Base-by-base conservation (phyloP, 2,888 invertebrate species). In the Aphodius granarius region DNA sequence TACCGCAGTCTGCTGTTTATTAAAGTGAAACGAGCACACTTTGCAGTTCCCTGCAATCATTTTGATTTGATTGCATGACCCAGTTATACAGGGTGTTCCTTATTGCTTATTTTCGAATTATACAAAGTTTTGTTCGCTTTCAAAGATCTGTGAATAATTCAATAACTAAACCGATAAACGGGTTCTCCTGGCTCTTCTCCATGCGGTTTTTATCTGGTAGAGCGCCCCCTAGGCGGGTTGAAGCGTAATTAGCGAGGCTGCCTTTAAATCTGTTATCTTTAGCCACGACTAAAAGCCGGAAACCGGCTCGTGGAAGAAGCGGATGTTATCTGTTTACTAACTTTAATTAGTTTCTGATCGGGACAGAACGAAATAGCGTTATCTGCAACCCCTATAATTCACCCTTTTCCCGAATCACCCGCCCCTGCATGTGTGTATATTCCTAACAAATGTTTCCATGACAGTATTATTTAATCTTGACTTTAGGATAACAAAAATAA, bases 341-440 rank as follows among this genome's bases (percentile, higher is more conserved):
- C 66, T 66, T 66, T 66, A 66, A 66, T 66, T 66, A 66, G 66
- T 66, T 66, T 19, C 20, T n/a, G 66, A 66, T 66, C 66, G 66
- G 66, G 15, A 19, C 15, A 66, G 66, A 66, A n/a, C 20, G 66
- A 19, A 66, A 20, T 20, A 66, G 19, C 21, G 18, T 66, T 43
- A 43, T 43, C 43, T 43, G 13, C 43, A 43, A 43, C 43, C 43
- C 43, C 13, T 43, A 43, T 43, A 43, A 43, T 43, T 43, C 43
- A 43, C 43, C 43, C 43, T 43, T 13, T 13, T 0, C 1, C 43
- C 43, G 43, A 43, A 43, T 3, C n/a, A n/a, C n/a, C n/a, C n/a
- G n/a, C n/a, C n/a, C n/a, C n/a, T n/a, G n/a, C n/a, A n/a, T n/a
- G n/a, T n/a, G n/a, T n/a, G n/a, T n/a, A n/a, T n/a, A n/a, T n/a